Evolutionary conservation across 2,797 vertebrate species (phyloP), one percentile per base, ranked within the genome.

Genomic region (Enteromius radiatus): DNA sequence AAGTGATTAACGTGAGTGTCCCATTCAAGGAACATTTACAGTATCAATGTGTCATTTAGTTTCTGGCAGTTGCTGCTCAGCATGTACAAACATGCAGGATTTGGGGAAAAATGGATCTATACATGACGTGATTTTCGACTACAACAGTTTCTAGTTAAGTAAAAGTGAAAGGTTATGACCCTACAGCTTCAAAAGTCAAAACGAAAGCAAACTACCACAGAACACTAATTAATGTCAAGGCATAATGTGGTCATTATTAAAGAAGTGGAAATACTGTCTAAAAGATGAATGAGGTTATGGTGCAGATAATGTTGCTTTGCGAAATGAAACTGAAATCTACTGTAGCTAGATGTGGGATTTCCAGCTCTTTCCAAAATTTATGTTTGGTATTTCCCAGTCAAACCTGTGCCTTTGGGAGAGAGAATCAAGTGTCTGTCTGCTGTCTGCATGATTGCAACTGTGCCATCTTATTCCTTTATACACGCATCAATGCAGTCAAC

Each of bases 341-440:
- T n/a, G n/a, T n/a, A 41, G 3, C 43, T 15, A 31, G 28, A 43
- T 67, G 65, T 65, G 80, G 77, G 78, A 84, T 84, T 86, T 71
- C 73, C 68, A 64, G 68, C 76, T 7, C 49, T 86, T 87, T 63
- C 70, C 23, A 49, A 38, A 59, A 36, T 49, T 70, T 21, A 5
- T 1, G 19, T 52, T 75, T 28, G 56, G 78, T 64, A 76, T 85
- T 84, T 81, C 61, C 84, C 79, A 49, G 56, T 84, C 67, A 67
- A 21, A 23, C 70, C 41, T 33, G 43, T 43, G 45, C 33, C 9
- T 79, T 63, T 74, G 12, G 38, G 12, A 52, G 19, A 26, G 28
- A 17, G 31, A 19, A 19, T 43, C 33, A 43, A 56, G 84, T 52
- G 69, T 84, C 82, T 81, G 79, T 23, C 76, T 73, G 47, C 68